Percentiles rank a stretch among this genome's conserved stretches.
phyloP scores from a whole-genome alignment of 1,140 invertebrate species.

The Trialeurodes vaporariorum region DNA sequence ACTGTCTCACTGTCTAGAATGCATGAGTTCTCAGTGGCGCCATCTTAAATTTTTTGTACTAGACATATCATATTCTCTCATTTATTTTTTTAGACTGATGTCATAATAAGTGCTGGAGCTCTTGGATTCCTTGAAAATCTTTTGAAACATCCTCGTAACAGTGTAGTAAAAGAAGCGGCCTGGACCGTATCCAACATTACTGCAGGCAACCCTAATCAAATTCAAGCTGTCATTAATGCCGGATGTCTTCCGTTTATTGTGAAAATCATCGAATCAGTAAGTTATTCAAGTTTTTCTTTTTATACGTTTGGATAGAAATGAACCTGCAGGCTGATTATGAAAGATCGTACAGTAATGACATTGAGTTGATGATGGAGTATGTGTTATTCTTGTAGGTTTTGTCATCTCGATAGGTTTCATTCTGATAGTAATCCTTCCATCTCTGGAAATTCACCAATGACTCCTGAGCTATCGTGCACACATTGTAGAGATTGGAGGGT shows the following conservation, averaged over 20 bases:
- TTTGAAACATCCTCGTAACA: slow-evolving; percentile 58
- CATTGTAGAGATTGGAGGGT: too few species aligned
- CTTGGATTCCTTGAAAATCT: slow-evolving; percentile 57
- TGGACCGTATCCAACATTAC: slow-evolving; percentile 76
- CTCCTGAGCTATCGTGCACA: too few species aligned
- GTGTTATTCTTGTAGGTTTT: background rate
- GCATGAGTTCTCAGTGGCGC: too few species aligned
- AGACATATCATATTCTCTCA: too few species aligned
- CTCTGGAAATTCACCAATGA: too few species aligned
- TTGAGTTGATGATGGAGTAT: background rate
- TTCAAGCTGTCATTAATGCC: slow-evolving; percentile 60
- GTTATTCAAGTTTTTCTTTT: too few species aligned
- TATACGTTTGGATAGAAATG: background rate
- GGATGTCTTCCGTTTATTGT: slow-evolving; percentile 55
- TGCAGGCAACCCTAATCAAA: slow-evolving; percentile 61
- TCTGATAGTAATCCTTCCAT: too few species aligned
- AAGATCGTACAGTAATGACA: background rate
- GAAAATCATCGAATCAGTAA: slow-evolving; percentile 48
- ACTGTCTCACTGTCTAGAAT: too few species aligned
- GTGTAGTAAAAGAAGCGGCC: slow-evolving; percentile 73
- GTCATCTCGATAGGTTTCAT: background rate
- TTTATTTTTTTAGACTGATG: slow-evolving; percentile 71
- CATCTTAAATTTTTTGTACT: too few species aligned
- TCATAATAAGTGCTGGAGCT: slow-evolving; percentile 69
- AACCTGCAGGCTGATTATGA: slow-evolving; percentile 5